phyloP scores from a whole-genome alignment of 2,797 vertebrate species.

The Rhinella marina region DNA sequence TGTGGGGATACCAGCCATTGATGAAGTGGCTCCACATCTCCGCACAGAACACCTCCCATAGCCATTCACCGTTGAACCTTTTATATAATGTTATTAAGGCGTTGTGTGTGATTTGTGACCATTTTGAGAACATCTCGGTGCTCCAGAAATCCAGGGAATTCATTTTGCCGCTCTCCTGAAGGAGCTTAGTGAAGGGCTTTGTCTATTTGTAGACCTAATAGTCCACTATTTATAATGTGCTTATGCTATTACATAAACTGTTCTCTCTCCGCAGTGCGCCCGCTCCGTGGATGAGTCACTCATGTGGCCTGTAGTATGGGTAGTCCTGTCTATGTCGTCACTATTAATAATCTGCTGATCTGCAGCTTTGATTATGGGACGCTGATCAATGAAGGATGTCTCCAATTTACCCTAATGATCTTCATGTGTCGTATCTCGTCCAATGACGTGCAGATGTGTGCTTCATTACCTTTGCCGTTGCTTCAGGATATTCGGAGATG shows the following conservation, averaged over 20 bases:
- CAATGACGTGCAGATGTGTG: too few relatives aligned
- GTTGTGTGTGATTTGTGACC: neutral
- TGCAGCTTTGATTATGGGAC: neutral
- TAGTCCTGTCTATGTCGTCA: neutral
- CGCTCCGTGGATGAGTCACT: conserved; percentile 29
- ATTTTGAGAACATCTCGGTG: neutral
- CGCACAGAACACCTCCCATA: neutral
- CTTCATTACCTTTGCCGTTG: too few relatives aligned
- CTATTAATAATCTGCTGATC: neutral
- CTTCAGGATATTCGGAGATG: too few relatives aligned
- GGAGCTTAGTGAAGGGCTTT: conserved; percentile 7
- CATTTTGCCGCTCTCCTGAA: neutral
- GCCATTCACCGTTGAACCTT: neutral
- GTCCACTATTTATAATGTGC: conserved; percentile 11
- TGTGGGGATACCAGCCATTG: too few relatives aligned
- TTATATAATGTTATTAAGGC: neutral
- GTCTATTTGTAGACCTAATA: conserved; percentile 12
- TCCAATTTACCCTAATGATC: neutral
- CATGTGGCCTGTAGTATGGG: conserved; percentile 7
- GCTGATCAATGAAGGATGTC: neutral
- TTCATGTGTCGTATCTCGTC: neutral
- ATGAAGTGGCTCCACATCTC: neutral
- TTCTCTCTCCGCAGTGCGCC: conserved; percentile 38
- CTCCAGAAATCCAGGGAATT: neutral
- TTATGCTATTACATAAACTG: conserved; percentile 27